Conservation (phyloP, 2,888 invertebrate genomes). For the Machimus rusticus region DNA sequence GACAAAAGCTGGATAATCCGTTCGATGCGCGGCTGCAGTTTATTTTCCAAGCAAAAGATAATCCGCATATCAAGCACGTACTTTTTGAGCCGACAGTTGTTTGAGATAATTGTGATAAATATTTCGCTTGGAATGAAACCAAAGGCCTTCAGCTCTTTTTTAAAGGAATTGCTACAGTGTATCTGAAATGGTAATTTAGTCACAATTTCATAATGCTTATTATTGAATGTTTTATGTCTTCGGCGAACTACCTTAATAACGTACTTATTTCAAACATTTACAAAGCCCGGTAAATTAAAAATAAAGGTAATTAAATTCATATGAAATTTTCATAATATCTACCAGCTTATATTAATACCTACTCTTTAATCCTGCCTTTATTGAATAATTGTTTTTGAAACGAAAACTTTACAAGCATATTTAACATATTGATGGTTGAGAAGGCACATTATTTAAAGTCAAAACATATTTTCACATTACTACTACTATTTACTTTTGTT, state of each 20-base stretch:
- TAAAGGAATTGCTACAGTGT: background rate
- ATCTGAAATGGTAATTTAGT: background rate
- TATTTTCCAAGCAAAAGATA: background rate
- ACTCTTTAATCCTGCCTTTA: background rate
- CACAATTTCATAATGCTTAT: background rate
- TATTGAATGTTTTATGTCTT: background rate
- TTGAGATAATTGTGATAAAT: background rate
- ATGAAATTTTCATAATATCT: background rate
- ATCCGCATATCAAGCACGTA: background rate
- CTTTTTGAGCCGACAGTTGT: background rate
- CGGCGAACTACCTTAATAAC: background rate
- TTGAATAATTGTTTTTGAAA: too few relatives aligned
- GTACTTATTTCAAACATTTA: background rate
- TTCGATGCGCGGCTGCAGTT: background rate
- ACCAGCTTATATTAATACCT: background rate
- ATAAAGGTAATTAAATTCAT: background rate
- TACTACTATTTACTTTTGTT: too few relatives aligned
- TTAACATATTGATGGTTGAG: too few relatives aligned
- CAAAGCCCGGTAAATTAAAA: background rate
- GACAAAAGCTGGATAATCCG: background rate
- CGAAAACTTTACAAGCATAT: too few relatives aligned
- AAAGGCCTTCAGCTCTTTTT: background rate
- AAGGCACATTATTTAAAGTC: too few relatives aligned
- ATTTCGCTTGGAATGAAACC: background rate
- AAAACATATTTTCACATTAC: too few relatives aligned